Evolutionary conservation across 2,888 invertebrate species (phyloP).

Genomic region (Galeopsomyia nigrocyanea): DNA sequence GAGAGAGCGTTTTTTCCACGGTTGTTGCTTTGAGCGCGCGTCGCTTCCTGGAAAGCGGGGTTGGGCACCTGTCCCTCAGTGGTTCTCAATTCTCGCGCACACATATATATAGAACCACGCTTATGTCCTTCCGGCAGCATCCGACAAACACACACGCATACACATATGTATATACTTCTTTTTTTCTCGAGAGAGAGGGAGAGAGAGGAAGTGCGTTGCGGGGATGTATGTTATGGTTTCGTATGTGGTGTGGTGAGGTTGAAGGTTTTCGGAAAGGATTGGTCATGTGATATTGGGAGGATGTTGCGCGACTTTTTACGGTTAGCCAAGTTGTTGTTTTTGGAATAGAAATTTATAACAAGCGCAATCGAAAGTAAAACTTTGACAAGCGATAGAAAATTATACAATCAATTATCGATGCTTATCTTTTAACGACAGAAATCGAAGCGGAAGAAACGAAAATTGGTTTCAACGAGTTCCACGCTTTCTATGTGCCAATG

Average conservation of each 20-base stretch:
- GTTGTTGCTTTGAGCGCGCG: slow-evolving; percentile 53
- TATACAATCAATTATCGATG: neutral
- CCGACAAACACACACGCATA: neutral
- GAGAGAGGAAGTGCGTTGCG: no score
- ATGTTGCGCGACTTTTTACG: no score
- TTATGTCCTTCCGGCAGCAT: slow-evolving; percentile 35
- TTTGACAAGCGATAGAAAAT: neutral
- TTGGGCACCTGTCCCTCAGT: slow-evolving; percentile 68
- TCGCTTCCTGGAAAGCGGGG: slow-evolving; percentile 66
- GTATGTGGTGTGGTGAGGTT: no score
- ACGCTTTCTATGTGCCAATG: slow-evolving; percentile 22
- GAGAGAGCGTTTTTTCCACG: slow-evolving; percentile 7
- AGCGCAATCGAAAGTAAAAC: no score
- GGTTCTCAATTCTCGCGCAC: slow-evolving; percentile 51
- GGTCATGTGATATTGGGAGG: no score
- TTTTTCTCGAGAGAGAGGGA: no score
- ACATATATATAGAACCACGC: slow-evolving; percentile 42
- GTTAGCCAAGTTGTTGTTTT: neutral
- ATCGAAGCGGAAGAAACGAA: no score
- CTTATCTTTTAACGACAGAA: no score
- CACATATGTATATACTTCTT: no score
- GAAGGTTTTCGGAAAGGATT: no score
- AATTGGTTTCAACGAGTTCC: neutral
- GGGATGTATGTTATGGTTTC: no score
- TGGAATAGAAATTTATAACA: no score